Base-by-base conservation (phyloP, 2,888 invertebrate species). In the Sesamia inferens region DNA sequence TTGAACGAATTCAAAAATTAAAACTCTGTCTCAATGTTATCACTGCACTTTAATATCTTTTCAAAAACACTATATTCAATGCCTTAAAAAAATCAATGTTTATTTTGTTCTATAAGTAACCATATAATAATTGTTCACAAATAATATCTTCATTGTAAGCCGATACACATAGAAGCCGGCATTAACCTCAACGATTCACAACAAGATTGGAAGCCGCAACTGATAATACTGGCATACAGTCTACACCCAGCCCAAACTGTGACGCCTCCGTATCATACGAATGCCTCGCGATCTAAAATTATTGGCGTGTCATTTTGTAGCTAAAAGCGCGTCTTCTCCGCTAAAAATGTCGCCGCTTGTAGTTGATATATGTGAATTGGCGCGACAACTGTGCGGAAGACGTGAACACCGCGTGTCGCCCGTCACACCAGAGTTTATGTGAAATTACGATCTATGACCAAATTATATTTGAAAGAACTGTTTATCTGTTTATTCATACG, bases 281-380 rank as follows among this genome's bases (percentile, higher is more conserved):
- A 85, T 81, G 82, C 83, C 79, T 77, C 76, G 83, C 82, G 71
- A 82, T 87, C 88, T 84, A 87, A 87, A 88, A 88, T 88, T 87
- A 86, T 85, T 86, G 82, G 84, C 89, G 88, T 87, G 90, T 88
- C 88, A 89, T 85, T 86, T 73, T 69, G 81, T 78, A 75, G 72
- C 88, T 89, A 89, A 90, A 90, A 88, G 87, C 87, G 88, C 85
- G 88, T 85, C 88, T 84, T 89, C 82, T 85, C 78, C 89, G 91
- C 93, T 93, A 90, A 92, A 93, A 91, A 84, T 92, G 94, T 94
- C 93, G 86, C 85, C 89, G 85, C 88, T 88, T 86, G 90, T 90
- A 85, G 89, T 89, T 92, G 90, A 94, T 93, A 89, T 89, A 93
- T 92, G 89, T 87, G 87, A 90, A 82, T 87, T 81, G 84, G 78